Evolutionary conservation across 1,140 invertebrate species (phyloP).

Genomic region (Epicauta chinensis): DNA sequence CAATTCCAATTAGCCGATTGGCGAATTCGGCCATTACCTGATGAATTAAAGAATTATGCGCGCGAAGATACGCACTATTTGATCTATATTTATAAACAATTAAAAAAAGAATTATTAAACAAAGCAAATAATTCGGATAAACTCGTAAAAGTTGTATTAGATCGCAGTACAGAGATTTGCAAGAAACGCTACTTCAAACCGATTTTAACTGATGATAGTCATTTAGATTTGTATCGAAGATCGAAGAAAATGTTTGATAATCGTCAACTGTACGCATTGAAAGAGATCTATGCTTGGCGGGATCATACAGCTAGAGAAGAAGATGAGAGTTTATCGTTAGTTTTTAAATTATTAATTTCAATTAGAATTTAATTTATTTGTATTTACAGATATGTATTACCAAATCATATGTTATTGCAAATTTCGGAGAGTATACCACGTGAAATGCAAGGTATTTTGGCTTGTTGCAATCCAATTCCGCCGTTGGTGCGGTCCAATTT

Average conservation of each 20-base stretch:
- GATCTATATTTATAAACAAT: constrained; percentile 81
- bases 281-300: constrained; percentile 81
- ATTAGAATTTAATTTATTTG: constrained; percentile 12
- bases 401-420: constrained; percentile 92
- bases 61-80: constrained; percentile 94
- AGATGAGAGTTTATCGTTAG: constrained; percentile 82
- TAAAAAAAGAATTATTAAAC: constrained; percentile 74
- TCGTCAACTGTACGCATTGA: constrained; percentile 76
- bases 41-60: constrained; percentile 82
- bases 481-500: constrained; percentile 75
- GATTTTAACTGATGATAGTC: constrained; percentile 61
- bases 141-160: constrained; percentile 62
- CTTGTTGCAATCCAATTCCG: constrained; percentile 91
- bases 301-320: constrained; percentile 76
- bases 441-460: constrained; percentile 88
- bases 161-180: constrained; percentile 68
- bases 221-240: constrained; percentile 68
- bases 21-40: constrained; percentile 86
- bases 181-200: constrained; percentile 78
- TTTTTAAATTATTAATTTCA: constrained; percentile 16
- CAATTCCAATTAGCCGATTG: constrained; percentile 93
- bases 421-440: constrained; percentile 86
- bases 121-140: constrained; percentile 62
- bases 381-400: constrained; percentile 73
- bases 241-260: constrained; percentile 80